Evolutionary conservation across 2,888 invertebrate genomes (phyloP).

Genomic region (Trypoxylon attenuatum): DNA sequence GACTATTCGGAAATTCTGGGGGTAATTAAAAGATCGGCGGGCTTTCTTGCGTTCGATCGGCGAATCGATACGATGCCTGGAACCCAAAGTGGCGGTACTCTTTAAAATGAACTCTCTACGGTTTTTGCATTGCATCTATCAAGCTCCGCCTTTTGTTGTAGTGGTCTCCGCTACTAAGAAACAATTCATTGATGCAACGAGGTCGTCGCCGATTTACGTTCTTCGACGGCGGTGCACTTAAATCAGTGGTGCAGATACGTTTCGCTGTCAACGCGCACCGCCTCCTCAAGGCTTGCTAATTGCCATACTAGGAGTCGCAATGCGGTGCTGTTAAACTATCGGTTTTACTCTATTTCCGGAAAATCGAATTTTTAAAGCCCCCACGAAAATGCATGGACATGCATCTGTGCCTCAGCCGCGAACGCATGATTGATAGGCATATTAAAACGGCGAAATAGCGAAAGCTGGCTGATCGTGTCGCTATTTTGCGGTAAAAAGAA

Average conservation of each 20-base stretch:
- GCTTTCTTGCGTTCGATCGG: not conserved
- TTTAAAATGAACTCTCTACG: constrained; percentile 1
- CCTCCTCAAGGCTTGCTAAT: too few relatives aligned
- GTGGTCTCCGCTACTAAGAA: constrained; percentile 1
- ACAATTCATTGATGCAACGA: constrained; percentile 31
- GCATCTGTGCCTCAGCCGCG: too few relatives aligned
- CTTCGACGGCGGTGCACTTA: constrained; percentile 9
- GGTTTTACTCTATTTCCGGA: too few relatives aligned
- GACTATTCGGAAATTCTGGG: constrained; percentile 1
- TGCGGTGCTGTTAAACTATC: too few relatives aligned
- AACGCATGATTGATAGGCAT: too few relatives aligned
- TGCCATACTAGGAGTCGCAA: too few relatives aligned
- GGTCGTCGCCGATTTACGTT: constrained; percentile 22
- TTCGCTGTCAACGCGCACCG: too few relatives aligned
- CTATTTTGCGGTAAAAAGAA: too few relatives aligned
- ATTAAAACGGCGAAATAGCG: too few relatives aligned
- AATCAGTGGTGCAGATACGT: constrained; percentile 10
- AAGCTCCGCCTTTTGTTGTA: constrained; percentile 10
- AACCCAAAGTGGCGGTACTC: constrained; percentile 5
- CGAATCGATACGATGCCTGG: not conserved
- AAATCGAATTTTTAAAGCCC: too few relatives aligned
- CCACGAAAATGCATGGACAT: too few relatives aligned
- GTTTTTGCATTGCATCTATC: constrained; percentile 13
- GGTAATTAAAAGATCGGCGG: constrained; percentile 1
- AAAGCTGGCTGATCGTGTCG: too few relatives aligned